Conservation (phyloP, 1,140 invertebrate species). For the Micrasema longulum region DNA sequence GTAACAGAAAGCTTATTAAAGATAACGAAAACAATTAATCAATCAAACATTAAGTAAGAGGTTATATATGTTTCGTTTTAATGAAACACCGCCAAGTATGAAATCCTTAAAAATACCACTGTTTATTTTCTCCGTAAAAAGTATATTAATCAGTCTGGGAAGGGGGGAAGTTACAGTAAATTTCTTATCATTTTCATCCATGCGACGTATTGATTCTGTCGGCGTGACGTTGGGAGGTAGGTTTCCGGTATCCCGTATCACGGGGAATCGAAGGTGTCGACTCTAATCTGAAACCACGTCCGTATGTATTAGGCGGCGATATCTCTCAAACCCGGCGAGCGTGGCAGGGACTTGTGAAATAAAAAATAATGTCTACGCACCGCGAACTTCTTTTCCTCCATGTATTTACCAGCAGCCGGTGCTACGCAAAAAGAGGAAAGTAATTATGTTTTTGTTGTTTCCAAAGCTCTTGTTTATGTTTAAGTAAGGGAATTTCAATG, state of each 20-base stretch:
- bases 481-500: conserved; percentile 3
- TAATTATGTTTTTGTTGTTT: conserved; percentile 18
- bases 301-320: conserved; percentile 44
- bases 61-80: too few relatives aligned
- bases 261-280: conserved; percentile 50
- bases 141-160: too few relatives aligned
- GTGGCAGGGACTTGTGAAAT: background rate
- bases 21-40: too few relatives aligned
- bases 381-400: conserved; percentile 4
- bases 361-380: conserved; percentile 23
- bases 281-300: conserved; percentile 47
- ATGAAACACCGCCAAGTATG: too few relatives aligned
- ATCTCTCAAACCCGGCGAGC: conserved; percentile 12
- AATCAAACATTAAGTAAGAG: too few relatives aligned
- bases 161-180: background rate
- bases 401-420: conserved; percentile 20
- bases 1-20: too few relatives aligned
- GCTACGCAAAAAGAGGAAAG: conserved; percentile 24
- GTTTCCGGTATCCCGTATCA: conserved; percentile 1
- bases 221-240: background rate
- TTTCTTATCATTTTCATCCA: background rate
- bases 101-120: too few relatives aligned
- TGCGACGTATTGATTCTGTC: conserved; percentile 1
- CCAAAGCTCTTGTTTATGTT: conserved; percentile 19
- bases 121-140: too few relatives aligned